Conservation (phyloP, 2,888 invertebrate species). For the Stenolophus ochropezus region DNA sequence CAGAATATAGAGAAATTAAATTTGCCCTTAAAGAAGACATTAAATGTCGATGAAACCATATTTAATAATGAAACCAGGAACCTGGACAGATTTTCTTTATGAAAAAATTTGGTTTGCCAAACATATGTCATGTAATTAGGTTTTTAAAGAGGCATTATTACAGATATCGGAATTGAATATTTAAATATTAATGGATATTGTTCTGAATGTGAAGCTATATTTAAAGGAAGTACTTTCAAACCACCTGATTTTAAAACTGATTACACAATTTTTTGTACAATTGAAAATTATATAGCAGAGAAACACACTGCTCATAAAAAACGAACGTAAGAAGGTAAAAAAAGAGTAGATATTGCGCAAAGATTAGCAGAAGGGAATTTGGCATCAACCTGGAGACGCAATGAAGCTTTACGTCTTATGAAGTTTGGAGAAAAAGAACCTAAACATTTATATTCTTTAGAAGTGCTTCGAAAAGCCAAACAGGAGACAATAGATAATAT, state of each 20-base stretch:
- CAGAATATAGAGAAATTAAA: too few relatives aligned
- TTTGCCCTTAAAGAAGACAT: too few relatives aligned
- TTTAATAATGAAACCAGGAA: neutral
- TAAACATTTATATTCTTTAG: neutral
- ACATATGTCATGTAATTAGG: neutral
- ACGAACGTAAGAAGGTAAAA: neutral
- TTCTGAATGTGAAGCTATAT: neutral
- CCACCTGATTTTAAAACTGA: constrained; percentile 7
- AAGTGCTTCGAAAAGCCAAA: neutral
- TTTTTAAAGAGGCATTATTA: neutral
- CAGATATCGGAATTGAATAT: neutral
- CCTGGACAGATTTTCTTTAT: neutral
- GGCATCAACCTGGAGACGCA: neutral
- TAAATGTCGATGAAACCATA: neutral
- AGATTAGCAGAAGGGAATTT: constrained; percentile 5
- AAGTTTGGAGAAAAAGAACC: neutral
- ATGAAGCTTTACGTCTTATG: neutral
- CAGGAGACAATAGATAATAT: neutral
- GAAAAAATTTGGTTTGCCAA: constrained; percentile 1
- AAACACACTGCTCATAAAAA: neutral
- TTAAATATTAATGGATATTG: neutral
- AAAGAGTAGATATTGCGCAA: neutral
- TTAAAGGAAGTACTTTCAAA: neutral
- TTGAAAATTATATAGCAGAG: neutral
- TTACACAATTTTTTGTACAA: constrained; percentile 4